Evolutionary conservation across 2,113 vertebrate genomes (phyloP).

Genomic region (Sciurus niger): DNA sequence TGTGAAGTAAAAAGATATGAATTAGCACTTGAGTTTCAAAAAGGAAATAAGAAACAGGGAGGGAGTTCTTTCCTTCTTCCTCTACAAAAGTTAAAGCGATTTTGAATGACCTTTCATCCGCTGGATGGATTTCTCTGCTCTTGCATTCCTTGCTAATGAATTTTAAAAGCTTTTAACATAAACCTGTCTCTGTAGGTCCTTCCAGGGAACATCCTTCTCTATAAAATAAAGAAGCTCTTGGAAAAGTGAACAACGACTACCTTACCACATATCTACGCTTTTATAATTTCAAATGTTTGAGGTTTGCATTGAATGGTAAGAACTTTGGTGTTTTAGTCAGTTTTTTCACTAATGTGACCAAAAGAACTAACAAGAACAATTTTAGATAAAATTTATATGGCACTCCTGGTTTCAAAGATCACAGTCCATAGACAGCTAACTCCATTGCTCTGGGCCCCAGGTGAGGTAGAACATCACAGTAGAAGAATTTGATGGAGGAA

Average conservation of each 20-base stretch:
- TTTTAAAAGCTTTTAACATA: not conserved
- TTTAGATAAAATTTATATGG: too few relatives aligned
- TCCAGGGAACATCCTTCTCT: not conserved
- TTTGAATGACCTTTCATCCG: not conserved
- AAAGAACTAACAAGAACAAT: too few relatives aligned
- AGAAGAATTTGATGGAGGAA: too few relatives aligned
- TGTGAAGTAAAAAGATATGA: not conserved
- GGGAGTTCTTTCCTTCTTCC: not conserved
- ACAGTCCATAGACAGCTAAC: too few relatives aligned
- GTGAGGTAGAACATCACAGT: too few relatives aligned
- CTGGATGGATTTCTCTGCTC: not conserved
- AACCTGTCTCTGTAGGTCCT: not conserved
- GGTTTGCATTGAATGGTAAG: not conserved
- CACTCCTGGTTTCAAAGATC: too few relatives aligned
- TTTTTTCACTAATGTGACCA: too few relatives aligned
- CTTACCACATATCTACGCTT: not conserved
- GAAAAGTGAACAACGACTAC: not conserved
- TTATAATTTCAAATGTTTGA: not conserved
- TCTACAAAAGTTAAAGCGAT: not conserved
- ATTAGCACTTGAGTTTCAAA: not conserved
- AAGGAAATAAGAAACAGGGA: not conserved
- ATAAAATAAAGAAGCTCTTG: not conserved
- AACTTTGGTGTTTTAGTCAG: too few relatives aligned
- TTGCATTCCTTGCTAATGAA: not conserved
- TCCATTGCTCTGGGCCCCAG: too few relatives aligned